These are phyloP conservation scores for Caenorhabditis imperialis DNA, from an alignment of 2,888 invertebrate species.

Conservation along the genomic window DNA sequence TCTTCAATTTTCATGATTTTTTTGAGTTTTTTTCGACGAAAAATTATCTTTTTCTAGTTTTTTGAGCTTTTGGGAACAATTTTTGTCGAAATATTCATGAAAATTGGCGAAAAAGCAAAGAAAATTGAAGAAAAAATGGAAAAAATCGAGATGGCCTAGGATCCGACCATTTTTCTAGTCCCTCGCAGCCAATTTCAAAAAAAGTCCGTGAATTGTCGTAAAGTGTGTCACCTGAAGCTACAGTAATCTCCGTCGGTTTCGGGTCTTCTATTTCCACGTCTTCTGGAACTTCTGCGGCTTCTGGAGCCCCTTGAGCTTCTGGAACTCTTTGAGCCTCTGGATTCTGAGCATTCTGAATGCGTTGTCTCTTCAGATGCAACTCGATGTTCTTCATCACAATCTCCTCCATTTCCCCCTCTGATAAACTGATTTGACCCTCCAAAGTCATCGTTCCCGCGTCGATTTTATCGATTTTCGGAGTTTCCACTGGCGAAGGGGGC, in stretches of 20 bases:
- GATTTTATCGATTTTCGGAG: not conserved
- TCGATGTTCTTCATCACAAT: constrained; percentile 8
- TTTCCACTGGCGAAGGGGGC: not conserved
- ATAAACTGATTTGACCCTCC: not conserved
- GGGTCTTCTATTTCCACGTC: constrained; percentile 15
- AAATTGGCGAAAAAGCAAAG: not conserved
- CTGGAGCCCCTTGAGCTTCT: too few species aligned
- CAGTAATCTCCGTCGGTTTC: constrained; percentile 7
- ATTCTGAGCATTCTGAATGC: not conserved
- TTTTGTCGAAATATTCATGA: not conserved
- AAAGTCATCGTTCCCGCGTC: constrained; percentile 17
- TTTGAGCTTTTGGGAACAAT: too few species aligned
- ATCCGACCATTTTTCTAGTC: too few species aligned
- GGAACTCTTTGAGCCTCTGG: not conserved
- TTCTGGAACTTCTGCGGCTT: not conserved
- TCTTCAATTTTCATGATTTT: too few species aligned
- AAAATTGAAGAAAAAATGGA: too few species aligned
- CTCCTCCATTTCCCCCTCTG: constrained; percentile 5
- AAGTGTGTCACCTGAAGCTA: too few species aligned
- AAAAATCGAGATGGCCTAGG: too few species aligned
- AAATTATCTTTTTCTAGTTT: too few species aligned
- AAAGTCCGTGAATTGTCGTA: too few species aligned
- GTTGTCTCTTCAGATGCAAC: constrained; percentile 16
- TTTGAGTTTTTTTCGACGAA: too few species aligned
- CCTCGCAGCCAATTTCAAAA: too few species aligned